phyloP scores from a whole-genome alignment of 2,113 vertebrate species.

The Scytalopus superciliaris region DNA sequence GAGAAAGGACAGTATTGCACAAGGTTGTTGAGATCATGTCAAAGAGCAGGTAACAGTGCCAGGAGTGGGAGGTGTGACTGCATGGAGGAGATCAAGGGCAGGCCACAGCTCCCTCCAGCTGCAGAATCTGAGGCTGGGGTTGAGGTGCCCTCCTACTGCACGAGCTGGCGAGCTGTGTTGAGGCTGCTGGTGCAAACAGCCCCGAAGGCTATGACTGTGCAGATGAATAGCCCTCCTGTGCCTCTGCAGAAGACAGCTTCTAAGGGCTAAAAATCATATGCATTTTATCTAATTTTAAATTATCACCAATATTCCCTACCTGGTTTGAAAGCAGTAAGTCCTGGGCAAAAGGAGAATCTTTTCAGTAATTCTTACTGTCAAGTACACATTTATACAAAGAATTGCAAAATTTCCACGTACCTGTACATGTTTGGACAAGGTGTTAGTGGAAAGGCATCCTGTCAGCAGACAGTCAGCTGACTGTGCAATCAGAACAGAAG shows the following conservation, averaged over 20 bases:
- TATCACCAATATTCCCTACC: neutral
- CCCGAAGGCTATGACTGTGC: neutral
- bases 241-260: neutral
- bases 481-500: neutral
- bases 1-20: neutral
- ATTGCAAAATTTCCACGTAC: neutral
- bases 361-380: neutral
- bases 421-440: neutral
- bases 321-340: neutral
- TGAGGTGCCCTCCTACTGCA: neutral
- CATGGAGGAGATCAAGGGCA: accelerated
- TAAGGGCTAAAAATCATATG: neutral
- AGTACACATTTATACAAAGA: neutral
- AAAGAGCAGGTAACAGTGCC: neutral
- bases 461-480: neutral
- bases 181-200: neutral
- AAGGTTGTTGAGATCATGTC: neutral
- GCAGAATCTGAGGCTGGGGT: neutral
- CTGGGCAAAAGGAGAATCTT: neutral
- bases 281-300: neutral
- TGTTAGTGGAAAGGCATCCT: neutral
- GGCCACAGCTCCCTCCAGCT: neutral
- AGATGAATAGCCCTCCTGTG: neutral
- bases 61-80: neutral
- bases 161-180: neutral